Base-by-base conservation (phyloP, 2,113 vertebrate genomes). In the Cynopterus brachyotis region DNA sequence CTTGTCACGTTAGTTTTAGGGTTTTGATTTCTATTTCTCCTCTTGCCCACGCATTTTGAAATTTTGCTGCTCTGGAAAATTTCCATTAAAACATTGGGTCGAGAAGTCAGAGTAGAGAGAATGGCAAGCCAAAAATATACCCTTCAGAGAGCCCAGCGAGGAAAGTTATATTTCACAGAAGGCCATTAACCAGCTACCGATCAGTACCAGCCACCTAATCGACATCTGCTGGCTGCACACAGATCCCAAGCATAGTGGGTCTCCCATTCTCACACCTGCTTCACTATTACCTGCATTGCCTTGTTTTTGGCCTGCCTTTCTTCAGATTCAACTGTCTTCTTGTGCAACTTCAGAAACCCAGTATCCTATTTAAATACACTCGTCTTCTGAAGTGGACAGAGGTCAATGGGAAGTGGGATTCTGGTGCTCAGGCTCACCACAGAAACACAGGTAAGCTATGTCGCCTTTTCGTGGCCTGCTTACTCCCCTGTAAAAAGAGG, bases 41-140 rank as follows among this genome's bases (percentile, higher is more conserved):
- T 59, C 47, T 96, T 81, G 45, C 72, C n/a, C 12, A 1, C 62
- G 60, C 45, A 20, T 40, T 76, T 69, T 70, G 50, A 89, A 78
- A 67, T n/a, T 50, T 75, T 81, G 42, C 3, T 92, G 85, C 78
- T 85, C 76, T 93, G 72, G 37, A 76, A 93, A 91, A 66, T 91
- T 89, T 82, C 86, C 92, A 64, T 19, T 62, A 76, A 37, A 64
- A 96, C 69, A 76, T 0, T 62, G 92, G 80, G 83, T 92, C 19
- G 0, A 57, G 42, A 64, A 87, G 94, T 89, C 92, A 81, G 53
- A 66, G 37, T 42, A 19, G 1, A 93, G 66, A 89, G 45, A 92
- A 90, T 22, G 45, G 67, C 42, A 55, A 94, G 47, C 66, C 85
- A 87, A 73, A 93, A 91, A 94, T 40, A 89, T 0, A 26, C 66